Conservation (phyloP, 2,797 vertebrate genomes). For the Chelidonichthys spinosus region DNA sequence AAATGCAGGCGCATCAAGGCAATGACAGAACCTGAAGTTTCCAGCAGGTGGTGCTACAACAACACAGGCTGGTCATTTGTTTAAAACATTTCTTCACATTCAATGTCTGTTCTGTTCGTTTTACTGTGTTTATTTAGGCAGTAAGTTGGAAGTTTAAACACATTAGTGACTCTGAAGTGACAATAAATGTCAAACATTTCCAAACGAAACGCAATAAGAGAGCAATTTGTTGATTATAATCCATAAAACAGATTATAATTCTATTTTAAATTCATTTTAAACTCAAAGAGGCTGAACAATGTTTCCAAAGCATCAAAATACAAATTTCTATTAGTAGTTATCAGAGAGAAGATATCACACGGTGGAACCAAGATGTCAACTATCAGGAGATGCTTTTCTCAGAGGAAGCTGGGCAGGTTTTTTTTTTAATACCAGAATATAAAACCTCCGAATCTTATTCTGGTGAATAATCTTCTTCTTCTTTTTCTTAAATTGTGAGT, state of each 20-base stretch:
- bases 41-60: conserved; percentile 83
- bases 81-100: not conserved
- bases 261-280: not conserved
- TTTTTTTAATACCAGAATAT: not conserved
- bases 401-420: conserved; percentile 1
- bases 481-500: not conserved
- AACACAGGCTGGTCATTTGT: conserved; percentile 22
- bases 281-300: not conserved
- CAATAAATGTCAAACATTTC: not conserved
- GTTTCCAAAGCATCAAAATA: not conserved
- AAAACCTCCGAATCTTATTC: not conserved
- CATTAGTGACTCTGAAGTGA: not conserved
- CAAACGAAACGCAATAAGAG: not conserved
- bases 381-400: not conserved
- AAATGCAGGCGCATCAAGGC: not conserved
- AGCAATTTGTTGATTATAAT: not conserved
- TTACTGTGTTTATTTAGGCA: not conserved
- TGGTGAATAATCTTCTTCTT: not conserved
- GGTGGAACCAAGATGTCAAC: not conserved
- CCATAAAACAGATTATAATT: not conserved
- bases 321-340: not conserved
- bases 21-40: not conserved
- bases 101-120: not conserved
- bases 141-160: not conserved
- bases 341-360: not conserved